Base-by-base conservation (phyloP, 2,113 vertebrate species). In the Beaufortia kweichowensis region DNA sequence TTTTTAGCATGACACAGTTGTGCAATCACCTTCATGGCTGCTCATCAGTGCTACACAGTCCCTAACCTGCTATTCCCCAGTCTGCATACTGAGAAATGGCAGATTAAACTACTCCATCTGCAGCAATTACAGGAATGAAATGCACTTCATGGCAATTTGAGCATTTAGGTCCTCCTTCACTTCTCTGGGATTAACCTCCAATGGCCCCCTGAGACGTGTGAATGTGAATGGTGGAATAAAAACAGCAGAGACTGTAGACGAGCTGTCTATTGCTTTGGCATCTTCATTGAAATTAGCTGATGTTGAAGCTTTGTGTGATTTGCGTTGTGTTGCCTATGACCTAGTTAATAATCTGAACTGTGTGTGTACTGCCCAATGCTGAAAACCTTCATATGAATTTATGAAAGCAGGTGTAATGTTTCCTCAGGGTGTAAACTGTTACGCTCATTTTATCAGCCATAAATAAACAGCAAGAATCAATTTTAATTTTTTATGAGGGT, bases 41-140 rank as follows among this genome's bases (percentile, higher is more conserved):
- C 75, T 59, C 24, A 48, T 55, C 14, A 15, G 10, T 23, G 10
- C 48, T 39, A 23, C 29, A 33, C 21, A 41, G 23, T 41, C 39
- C 23, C 56, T 70, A 46, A 15, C 41, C 73, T 23, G 12, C 59
- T 70, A 57, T 75, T 70, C 64, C 71, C 71, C 33, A 23, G 7
- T 35, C 56, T 21, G 29, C 48, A 28, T 14, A 12, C 15, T 26
- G 53, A 65, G 66, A 19, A 33, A 73, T 56, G 19, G 57, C 9
- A 64, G 64, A 81, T 80, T 69, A 28, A 75, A 57, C 21, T 10
- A 43, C 71, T 78, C 78, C 71, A 74, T 79, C 80, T 76, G 56
- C 60, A 77, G 43, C 46, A 77, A 75, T 79, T 50, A 70, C 33
- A 76, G 57, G 33, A 78, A 83, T 73, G 66, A 81, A 67, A 80